Base-by-base conservation (phyloP, 2,797 vertebrate genomes). In the Gymnoscopelus microlampas region DNA sequence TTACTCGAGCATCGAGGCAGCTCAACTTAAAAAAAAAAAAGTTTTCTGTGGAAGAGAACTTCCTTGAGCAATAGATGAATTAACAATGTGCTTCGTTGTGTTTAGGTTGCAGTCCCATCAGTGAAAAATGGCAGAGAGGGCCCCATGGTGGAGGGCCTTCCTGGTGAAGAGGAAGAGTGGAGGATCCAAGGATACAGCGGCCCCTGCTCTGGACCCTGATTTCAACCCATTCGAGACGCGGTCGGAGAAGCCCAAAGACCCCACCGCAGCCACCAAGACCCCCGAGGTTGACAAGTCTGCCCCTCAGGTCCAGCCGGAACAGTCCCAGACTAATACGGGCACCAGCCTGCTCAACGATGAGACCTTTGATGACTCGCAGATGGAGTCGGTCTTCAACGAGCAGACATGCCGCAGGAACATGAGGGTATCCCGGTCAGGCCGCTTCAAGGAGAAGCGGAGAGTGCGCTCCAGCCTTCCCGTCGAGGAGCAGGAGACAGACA, bases 341-440 rank as follows among this genome's bases (percentile, higher is more conserved):
- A 81, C 80, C 81, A 81, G 12, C 10, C 67, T 71, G 62, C 48
- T 44, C 63, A 84, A 49, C 0, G 85, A 88, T 1, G 90, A 92
- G 0, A 91, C 87, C 2, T 91, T 82, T 0, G 86, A 93, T 0
- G 95, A 97, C 60, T 82, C 93, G 7, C 73, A 11, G 4, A 74
- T 94, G 51, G 91, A 93, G 4, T 77, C 91, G 0, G 86, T 89
- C 7, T 95, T 94, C 76, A 96, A 91, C 1, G 87, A 95, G 59
- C 88, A 88, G 75, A 89, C 88, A 1, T 97, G 88, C 79, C 94
- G 96, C 39, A 92, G 97, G 73, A 96, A 95, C 74, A 91, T 99
- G 79, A 96, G 92, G 11, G 94, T 98, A 63, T 98, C 97, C 0
- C 97, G 96, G 60, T 98, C 97, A 0, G 97, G 97, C 1, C 95